Conservation (phyloP, 92 coral and sea anemone species). For the Palythoa grandiflora region DNA sequence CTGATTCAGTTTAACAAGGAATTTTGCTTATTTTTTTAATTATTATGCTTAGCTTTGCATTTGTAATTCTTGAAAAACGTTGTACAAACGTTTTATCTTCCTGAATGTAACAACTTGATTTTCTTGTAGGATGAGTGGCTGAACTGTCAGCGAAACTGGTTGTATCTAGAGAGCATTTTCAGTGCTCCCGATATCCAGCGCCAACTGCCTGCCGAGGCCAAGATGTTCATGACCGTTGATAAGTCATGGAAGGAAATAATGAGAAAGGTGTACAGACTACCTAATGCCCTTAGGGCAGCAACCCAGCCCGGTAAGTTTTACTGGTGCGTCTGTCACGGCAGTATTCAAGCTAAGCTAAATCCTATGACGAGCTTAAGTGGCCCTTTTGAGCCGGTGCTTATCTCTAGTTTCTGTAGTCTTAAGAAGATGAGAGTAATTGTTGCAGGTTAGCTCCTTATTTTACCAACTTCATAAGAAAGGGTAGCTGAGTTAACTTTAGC, state of each 20-base stretch:
- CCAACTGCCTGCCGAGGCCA: conserved; percentile 98
- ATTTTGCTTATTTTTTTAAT: no score
- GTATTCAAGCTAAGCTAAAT: no score
- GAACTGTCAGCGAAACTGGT: conserved; percentile 98
- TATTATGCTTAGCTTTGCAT: neutral
- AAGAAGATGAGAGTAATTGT: no score
- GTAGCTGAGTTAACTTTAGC: no score
- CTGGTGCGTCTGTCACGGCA: neutral
- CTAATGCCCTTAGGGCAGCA: conserved; percentile 98
- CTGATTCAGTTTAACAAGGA: no score
- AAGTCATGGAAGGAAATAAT: conserved; percentile 99
- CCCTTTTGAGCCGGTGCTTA: no score
- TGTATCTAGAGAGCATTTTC: conserved; percentile 97
- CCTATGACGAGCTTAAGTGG: no score
- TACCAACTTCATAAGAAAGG: no score
- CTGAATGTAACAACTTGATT: neutral
- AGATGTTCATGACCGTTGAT: conserved; percentile 99
- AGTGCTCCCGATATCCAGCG: conserved; percentile 99
- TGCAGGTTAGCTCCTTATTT: no score
- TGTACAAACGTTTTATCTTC: no score
- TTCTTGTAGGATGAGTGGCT: conserved; percentile 95
- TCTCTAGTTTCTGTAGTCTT: no score
- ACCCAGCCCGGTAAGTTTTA: conserved; percentile 88
- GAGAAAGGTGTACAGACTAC: conserved; percentile 97
- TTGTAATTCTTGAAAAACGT: neutral